Evolutionary conservation across 2,113 vertebrate species (phyloP).

Genomic region (Orientallactaga bullata): DNA sequence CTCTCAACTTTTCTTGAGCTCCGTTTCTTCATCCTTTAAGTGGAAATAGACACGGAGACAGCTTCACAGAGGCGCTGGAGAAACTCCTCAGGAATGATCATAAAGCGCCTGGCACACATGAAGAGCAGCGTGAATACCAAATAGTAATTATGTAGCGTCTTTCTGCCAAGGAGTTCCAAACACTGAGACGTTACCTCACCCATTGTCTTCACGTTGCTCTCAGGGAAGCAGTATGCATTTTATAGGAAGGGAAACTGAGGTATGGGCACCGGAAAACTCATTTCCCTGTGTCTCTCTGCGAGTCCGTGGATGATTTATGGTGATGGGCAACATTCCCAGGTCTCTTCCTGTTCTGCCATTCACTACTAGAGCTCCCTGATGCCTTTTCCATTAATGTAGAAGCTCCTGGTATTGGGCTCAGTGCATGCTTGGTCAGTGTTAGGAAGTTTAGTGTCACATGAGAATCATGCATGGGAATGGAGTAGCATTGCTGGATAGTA

Average conservation of each 20-base stretch:
- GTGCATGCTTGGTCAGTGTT: background rate
- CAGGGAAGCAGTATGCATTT: slow-evolving; percentile 60
- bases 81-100: slow-evolving; percentile 74
- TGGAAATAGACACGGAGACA: slow-evolving; percentile 49
- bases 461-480: background rate
- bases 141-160: slow-evolving; percentile 82
- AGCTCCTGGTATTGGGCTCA: background rate
- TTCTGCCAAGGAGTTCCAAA: slow-evolving; percentile 77
- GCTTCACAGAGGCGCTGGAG: slow-evolving; percentile 61
- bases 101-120: slow-evolving; percentile 77
- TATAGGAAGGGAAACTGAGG: slow-evolving; percentile 75
- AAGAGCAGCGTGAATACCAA: slow-evolving; percentile 77
- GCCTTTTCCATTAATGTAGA: slow-evolving; percentile 24
- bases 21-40: slow-evolving; percentile 48
- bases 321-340: slow-evolving; percentile 42
- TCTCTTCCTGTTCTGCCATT: slow-evolving; percentile 25
- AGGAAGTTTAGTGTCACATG: background rate
- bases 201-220: slow-evolving; percentile 60
- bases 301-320: slow-evolving; percentile 51
- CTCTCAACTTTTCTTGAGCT: background rate
- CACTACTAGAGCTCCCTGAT: background rate
- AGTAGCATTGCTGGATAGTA: background rate
- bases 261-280: slow-evolving; percentile 54
- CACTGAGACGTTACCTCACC: slow-evolving; percentile 80
- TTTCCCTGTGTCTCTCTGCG: slow-evolving; percentile 16